Evolutionary conservation across 2,888 invertebrate genomes (phyloP).

Genomic region (Iphiclides podalirius): DNA sequence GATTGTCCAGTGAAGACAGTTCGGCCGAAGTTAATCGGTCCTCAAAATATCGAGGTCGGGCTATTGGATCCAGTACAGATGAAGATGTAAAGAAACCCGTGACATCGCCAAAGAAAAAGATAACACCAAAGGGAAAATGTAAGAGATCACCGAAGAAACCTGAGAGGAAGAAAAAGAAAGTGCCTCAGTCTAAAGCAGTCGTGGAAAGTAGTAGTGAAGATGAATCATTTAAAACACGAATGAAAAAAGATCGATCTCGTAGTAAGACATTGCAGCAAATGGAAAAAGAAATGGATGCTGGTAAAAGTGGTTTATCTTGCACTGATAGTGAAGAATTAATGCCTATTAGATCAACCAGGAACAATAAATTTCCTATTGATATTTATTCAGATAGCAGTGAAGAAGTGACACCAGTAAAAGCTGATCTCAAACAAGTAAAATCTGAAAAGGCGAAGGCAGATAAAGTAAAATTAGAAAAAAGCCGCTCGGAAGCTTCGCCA

Average conservation of each 20-base stretch:
- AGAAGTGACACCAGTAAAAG: constrained; percentile 48
- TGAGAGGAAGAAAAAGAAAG: constrained; percentile 75
- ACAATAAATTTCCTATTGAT: constrained; percentile 82
- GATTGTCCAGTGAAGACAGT: constrained; percentile 76
- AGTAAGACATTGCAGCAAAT: constrained; percentile 85
- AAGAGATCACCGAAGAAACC: constrained; percentile 65
- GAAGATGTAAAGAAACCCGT: constrained; percentile 74
- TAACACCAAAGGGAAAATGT: constrained; percentile 64
- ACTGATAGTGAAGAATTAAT: constrained; percentile 90
- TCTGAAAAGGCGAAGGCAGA: constrained; percentile 58
- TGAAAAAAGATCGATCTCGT: constrained; percentile 69
- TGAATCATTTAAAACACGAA: constrained; percentile 60
- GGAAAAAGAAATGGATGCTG: constrained; percentile 86
- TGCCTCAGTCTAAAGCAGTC: constrained; percentile 68
- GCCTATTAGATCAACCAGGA: constrained; percentile 80
- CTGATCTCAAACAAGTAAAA: constrained; percentile 47
- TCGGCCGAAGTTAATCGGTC: constrained; percentile 57
- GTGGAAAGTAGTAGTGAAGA: constrained; percentile 83
- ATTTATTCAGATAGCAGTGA: constrained; percentile 93
- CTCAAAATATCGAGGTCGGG: constrained; percentile 54
- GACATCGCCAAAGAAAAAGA: constrained; percentile 69
- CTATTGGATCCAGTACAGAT: constrained; percentile 80
- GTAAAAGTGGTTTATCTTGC: constrained; percentile 76
- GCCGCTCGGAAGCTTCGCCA: constrained; percentile 80
- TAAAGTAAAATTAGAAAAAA: constrained; percentile 77